Base-by-base conservation (phyloP, 2,113 vertebrate species). In the Gavialis gangeticus region DNA sequence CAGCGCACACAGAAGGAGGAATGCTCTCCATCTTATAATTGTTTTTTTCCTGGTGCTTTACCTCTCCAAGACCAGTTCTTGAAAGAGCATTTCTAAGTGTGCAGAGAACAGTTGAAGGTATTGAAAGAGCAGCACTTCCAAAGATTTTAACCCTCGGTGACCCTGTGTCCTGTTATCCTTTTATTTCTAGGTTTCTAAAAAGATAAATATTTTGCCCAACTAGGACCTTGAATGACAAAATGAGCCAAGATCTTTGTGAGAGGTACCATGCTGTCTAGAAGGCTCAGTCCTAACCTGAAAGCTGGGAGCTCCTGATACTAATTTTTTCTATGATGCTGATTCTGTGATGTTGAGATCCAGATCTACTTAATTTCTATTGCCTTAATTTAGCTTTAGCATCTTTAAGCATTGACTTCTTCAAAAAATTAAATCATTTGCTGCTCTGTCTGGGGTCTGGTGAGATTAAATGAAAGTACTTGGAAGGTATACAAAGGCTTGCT, bases 11-110 rank as follows among this genome's bases (percentile, higher is more conserved):
- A 58, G 80, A 79, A 85, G 82, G 12, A 91, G 77, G 18, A 94
- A 92, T 77, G 87, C 7, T 28, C 25, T 22, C 34, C 34, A 24
- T 25, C 22, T 46, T 46, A 46, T 46, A 46, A 46, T 46, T 73
- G 34, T 46, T 46, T 46, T 46, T 46, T 95, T 95, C 82, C 91
- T 93, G 82, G 69, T 91, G 84, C 91, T 93, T 82, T 12, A 34
- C 80, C 75, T 75, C 92, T 95, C 92, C 69, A 95, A 87, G 81
- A 96, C 59, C 55, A 71, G 30, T 75, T 82, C 85, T 94, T 88
- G 84, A 94, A 87, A 96, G 91, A 93, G 79, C 76, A 58, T 79
- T 93, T 90, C 75, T 90, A 88, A 94, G 93, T 91, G 90, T 7
- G 77, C 88, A 89, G 90, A 78, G 95, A 92, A 87, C 13, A 94